Evolutionary conservation across 2,113 vertebrate species (phyloP).

Genomic region (Petrocephalus microphthalmus): DNA sequence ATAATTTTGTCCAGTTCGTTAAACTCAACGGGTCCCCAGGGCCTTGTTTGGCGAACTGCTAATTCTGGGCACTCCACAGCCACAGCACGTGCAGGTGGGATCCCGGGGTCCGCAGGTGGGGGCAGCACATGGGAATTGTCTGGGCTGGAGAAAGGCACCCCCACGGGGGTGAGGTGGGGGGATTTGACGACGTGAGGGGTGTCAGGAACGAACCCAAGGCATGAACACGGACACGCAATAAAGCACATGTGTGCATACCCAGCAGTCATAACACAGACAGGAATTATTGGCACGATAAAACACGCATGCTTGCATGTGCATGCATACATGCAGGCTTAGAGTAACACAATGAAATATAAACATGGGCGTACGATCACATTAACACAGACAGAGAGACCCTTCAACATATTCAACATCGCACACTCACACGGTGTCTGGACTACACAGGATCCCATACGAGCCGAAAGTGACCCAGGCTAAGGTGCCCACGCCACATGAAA

Average conservation of each 20-base stretch:
- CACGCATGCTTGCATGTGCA: neutral
- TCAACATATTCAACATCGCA: neutral
- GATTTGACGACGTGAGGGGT: neutral
- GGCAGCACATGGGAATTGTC: neutral
- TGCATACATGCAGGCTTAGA: neutral
- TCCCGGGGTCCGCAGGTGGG: neutral
- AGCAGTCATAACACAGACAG: neutral
- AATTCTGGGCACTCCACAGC: neutral
- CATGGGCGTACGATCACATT: neutral
- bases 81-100: neutral
- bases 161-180: neutral
- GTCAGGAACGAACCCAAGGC: neutral
- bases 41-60: neutral
- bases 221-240: neutral
- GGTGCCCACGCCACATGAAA: neutral
- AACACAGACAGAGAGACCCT: neutral
- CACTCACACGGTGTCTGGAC: neutral
- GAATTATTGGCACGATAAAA: neutral
- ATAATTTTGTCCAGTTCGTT: constrained; percentile 15
- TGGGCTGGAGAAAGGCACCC: neutral
- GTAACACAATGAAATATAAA: neutral
- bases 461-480: neutral
- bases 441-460: neutral
- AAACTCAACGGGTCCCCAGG: constrained; percentile 5
- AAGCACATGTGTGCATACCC: neutral